A percentile compares a stretch with the other conserved stretches of the same genome.
Evolutionary conservation across 2,888 invertebrate species (phyloP).

Genomic region (Oxytorus armatus): DNA sequence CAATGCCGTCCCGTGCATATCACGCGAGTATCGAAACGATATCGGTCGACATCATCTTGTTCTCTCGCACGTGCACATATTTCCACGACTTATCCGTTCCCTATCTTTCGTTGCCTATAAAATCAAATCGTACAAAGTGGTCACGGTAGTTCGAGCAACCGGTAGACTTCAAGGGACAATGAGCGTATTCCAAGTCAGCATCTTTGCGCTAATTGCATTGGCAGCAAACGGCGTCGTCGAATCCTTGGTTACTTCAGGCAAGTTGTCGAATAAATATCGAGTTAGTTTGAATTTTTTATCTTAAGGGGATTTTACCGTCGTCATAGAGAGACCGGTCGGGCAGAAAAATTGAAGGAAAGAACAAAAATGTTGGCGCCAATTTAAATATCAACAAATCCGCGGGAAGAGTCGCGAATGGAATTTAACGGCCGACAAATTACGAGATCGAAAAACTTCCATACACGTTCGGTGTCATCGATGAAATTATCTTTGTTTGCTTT

Average conservation of each 20-base stretch:
- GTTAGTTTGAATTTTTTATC: neutral
- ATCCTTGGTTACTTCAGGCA: slow-evolving; percentile 31
- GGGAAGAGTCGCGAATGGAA: no score
- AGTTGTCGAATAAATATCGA: slow-evolving; percentile 15
- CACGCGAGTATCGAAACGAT: slow-evolving; percentile 29
- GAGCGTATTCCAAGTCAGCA: slow-evolving; percentile 46
- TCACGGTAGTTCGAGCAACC: slow-evolving; percentile 35
- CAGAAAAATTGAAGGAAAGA: no score
- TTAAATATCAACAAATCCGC: no score
- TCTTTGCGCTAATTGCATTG: slow-evolving; percentile 50
- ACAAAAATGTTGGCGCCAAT: no score
- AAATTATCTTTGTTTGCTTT: no score
- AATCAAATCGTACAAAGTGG: slow-evolving; percentile 43
- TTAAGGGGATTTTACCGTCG: neutral
- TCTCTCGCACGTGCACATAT: slow-evolving; percentile 37
- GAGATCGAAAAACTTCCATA: no score
- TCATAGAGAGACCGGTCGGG: neutral
- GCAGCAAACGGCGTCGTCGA: slow-evolving; percentile 13
- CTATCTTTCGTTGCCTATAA: slow-evolving; percentile 55
- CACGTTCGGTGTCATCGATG: no score
- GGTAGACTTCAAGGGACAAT: slow-evolving; percentile 24
- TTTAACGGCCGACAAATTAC: no score
- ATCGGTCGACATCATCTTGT: slow-evolving; percentile 11
- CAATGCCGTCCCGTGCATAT: slow-evolving; percentile 39
- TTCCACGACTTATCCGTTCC: neutral